Conservation (phyloP, 2,888 invertebrate genomes). For the Caenorhabditis japonica region DNA sequence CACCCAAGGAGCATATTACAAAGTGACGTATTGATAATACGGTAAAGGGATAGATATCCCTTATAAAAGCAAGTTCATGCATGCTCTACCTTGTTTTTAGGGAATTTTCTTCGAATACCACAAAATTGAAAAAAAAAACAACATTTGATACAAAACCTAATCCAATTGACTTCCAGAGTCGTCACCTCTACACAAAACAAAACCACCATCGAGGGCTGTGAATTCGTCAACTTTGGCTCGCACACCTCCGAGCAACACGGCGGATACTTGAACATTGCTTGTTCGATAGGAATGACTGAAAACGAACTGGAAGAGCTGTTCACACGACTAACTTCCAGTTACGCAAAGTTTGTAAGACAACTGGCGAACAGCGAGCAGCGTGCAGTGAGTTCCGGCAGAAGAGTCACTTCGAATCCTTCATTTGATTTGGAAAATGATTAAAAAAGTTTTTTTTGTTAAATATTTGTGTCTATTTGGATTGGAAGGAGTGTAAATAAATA, state of each 20-base stretch:
- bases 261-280: conserved; percentile 71
- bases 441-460: not conserved
- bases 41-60: too few relatives aligned
- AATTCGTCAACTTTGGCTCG: conserved; percentile 69
- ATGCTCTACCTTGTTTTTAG: too few relatives aligned
- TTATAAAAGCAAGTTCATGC: too few relatives aligned
- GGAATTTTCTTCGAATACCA: too few relatives aligned
- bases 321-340: conserved; percentile 56
- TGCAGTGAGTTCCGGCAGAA: conserved; percentile 9
- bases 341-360: conserved; percentile 48
- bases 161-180: conserved; percentile 48
- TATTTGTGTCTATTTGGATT: not conserved
- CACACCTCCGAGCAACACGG: conserved; percentile 64
- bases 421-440: conserved; percentile 49
- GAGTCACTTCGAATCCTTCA: conserved; percentile 22
- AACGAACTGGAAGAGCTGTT: conserved; percentile 66
- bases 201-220: conserved; percentile 58
- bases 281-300: conserved; percentile 68
- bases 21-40: too few relatives aligned
- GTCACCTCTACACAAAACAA: conserved; percentile 52
- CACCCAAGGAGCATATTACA: too few relatives aligned
- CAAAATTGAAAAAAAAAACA: not conserved
- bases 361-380: conserved; percentile 22
- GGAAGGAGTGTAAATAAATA: too few relatives aligned
- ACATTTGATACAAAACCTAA: not conserved